Evolutionary conservation across 2,113 vertebrate species (phyloP).

Genomic region (Oriolus oriolus): DNA sequence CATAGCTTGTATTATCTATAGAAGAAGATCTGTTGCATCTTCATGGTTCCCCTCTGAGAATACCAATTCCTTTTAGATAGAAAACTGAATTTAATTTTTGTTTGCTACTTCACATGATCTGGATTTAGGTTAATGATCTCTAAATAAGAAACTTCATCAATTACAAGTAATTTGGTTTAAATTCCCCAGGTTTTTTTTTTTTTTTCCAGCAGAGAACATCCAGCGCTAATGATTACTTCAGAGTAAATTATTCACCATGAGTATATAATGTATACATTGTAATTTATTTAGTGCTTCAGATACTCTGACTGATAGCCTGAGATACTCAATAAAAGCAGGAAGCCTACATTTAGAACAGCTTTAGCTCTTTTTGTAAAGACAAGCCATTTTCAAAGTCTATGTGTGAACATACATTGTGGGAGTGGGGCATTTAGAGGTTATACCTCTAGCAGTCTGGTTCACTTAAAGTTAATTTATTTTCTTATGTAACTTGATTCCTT

Average conservation of each 20-base stretch:
- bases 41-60: background rate
- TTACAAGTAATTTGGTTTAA: background rate
- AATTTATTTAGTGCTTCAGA: background rate
- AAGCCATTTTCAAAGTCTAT: background rate
- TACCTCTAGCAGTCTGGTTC: background rate
- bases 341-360: background rate
- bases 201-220: background rate
- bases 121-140: background rate
- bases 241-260: background rate
- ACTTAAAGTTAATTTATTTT: slow-evolving; percentile 17
- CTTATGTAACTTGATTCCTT: background rate
- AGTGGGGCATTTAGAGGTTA: background rate
- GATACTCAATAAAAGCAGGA: background rate
- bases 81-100: background rate
- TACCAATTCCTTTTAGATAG: background rate
- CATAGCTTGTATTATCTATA: background rate
- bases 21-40: background rate
- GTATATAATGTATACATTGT: background rate
- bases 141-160: background rate
- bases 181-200: background rate
- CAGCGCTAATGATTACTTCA: background rate
- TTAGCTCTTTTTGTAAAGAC: background rate
- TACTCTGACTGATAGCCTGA: background rate
- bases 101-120: background rate
- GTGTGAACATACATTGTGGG: background rate